Percentiles rank a stretch among this genome's conserved stretches.
Conservation (phyloP, 2,888 invertebrate species). For the Cephalotes varians region DNA sequence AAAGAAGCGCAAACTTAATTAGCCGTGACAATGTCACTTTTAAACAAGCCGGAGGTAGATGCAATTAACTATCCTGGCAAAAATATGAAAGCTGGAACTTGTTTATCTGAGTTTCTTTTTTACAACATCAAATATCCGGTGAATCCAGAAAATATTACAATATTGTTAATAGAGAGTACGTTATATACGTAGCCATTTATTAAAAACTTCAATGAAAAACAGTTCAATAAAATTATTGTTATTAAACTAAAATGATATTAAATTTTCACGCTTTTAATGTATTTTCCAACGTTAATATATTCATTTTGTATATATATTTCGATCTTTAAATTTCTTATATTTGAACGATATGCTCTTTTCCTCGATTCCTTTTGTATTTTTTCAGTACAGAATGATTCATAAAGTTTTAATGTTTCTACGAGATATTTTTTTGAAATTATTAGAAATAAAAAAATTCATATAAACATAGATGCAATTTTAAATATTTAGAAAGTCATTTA, state of each 20-base stretch:
- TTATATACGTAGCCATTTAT: not conserved
- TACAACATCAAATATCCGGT: not conserved
- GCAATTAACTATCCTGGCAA: slow-evolving; percentile 29
- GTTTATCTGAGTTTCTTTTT: slow-evolving; percentile 9
- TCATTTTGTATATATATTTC: not conserved
- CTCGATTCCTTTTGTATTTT: not conserved
- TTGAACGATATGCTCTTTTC: not conserved
- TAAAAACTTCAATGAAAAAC: not conserved
- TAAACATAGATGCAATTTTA: not conserved
- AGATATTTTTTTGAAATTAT: not conserved
- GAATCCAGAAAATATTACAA: slow-evolving; percentile 3
- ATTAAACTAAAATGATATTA: slow-evolving; percentile 9
- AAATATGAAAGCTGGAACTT: slow-evolving; percentile 24
- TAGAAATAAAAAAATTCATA: not conserved
- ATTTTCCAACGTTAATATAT: not conserved
- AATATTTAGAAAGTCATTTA: not conserved
- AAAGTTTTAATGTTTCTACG: not conserved
- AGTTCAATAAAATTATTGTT: not conserved
- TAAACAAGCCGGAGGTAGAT: slow-evolving; percentile 33
- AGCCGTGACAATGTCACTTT: slow-evolving; percentile 42
- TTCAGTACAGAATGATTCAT: not conserved
- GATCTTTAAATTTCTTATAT: slow-evolving; percentile 21
- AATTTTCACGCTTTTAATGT: not conserved
- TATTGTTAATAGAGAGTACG: not conserved
- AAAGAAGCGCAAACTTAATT: slow-evolving; percentile 46